Base-by-base conservation (phyloP, 2,797 vertebrate genomes). In the Scolopax bukidnonensis region DNA sequence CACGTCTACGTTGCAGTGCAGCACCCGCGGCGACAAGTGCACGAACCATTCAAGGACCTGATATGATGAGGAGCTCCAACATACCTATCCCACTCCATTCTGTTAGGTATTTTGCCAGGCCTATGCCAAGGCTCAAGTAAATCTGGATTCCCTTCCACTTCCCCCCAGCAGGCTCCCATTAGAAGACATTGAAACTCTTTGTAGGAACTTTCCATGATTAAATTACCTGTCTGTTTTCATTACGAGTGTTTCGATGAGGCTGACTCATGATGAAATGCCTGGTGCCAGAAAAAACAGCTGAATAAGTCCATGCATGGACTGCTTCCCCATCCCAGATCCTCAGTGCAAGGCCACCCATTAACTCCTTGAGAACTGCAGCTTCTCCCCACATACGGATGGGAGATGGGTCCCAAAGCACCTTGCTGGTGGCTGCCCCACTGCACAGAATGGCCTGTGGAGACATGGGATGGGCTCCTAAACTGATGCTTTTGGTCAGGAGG, bases 221-320 rank as follows among this genome's bases (percentile, higher is more conserved):
- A 97, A 97, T 95, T 88, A 96, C 93, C 94, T 97, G 95, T 91
- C 97, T 89, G 93, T 48, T 96, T 48, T 93, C 96, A 95, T 96
- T 95, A 95, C 2, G 8, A 92, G 73, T 9, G 63, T 92, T 94
- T 80, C 87, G 74, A 27, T 2, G 36, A 94, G 90, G 85, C 81
- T 94, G 88, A 87, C 81, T 94, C 85, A 32, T 4, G 89, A 41
- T 57, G 81, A 87, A 94, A 56, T 25, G 33, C 81, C 90, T 21
- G 71, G 9, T 50, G 80, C 93, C 77, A 95, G 91, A 17, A 65
- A 61, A 89, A 95, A 50, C 50, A 93, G 83, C 92, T 91, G 80
- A 84, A 30, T 80, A 83, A 89, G 60, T 5, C 80, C 57, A 3
- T 3, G 80, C 53, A 9, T 3, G 70, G 24, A 5, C 50, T 7